phyloP scores from a whole-genome alignment of 35 echinoderm and acorn worm genomes.

The Ophiothrix spiculata region DNA sequence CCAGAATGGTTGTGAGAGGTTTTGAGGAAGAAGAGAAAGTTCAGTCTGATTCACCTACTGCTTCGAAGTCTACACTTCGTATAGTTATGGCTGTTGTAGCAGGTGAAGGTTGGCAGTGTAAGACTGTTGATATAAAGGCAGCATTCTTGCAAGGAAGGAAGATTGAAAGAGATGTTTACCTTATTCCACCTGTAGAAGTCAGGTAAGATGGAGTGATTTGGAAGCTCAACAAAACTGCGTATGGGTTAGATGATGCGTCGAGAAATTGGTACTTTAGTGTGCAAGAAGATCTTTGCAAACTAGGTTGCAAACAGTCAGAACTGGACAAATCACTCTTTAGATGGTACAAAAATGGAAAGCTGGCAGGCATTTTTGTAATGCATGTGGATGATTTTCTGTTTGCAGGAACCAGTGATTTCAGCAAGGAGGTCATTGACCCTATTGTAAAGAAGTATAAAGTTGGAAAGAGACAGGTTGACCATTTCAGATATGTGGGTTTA shows the following conservation, averaged over 20 bases:
- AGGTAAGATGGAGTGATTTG: background rate
- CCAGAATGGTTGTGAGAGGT: background rate
- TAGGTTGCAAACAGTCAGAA: conserved; percentile 1
- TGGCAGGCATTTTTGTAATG: conserved; percentile 10
- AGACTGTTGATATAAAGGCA: background rate
- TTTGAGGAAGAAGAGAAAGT: conserved; percentile 18
- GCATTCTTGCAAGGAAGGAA: conserved; percentile 20
- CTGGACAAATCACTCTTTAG: background rate
- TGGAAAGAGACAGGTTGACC: conserved; percentile 39
- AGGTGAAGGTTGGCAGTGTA: conserved; percentile 12
- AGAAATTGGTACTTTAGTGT: conserved; percentile 29
- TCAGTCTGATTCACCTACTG: background rate
- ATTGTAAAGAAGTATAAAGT: conserved; percentile 44
- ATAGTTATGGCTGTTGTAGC: conserved; percentile 14
- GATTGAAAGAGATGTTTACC: background rate
- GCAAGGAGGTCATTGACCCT: conserved; percentile 14
- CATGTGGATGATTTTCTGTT: conserved; percentile 29
- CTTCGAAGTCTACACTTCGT: background rate
- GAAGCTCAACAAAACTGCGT: conserved; percentile 14
- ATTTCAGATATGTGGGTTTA: conserved; percentile 35
- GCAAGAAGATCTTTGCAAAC: conserved; percentile 11
- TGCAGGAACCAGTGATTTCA: conserved; percentile 35
- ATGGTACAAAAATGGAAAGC: conserved; percentile 4
- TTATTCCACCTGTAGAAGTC: background rate
- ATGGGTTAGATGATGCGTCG: conserved; percentile 16